Evolutionary conservation across 2,797 vertebrate genomes (phyloP), one percentile per base, ranked within the genome.

Genomic region (Apogon talboti): DNA sequence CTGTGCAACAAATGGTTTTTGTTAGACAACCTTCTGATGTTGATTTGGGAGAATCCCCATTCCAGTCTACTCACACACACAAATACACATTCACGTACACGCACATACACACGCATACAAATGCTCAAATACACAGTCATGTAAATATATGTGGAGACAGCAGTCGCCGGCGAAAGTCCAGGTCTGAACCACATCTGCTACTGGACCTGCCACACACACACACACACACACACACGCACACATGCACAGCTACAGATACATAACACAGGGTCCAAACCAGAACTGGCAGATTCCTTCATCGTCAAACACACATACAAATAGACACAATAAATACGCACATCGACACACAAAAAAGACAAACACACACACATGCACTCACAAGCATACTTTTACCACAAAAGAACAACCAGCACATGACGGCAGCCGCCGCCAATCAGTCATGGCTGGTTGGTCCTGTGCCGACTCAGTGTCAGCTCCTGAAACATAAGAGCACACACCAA

Each of bases 1-100:
- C 91, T 94, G 93, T 13, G 54, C 87, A 82, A 92, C 92, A 92
- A 92, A 93, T 94, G 94, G 69, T 94, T 94, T 91, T 78, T 89
- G 88, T 93, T 93, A 93, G 85, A 81, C 73, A 84, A 73, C 73
- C 78, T 89, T 93, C 85, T 93, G 93, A 93, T 92, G 91, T 93
- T 92, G 90, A 92, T 91, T 93, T 91, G 90, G 89, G 87, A 92
- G 88, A 90, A 93, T 92, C 90, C 84, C 69, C 76, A 83, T 85
- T 82, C 78, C 81, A 67, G 63, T 78, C 19, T 52, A 41, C 66
- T 53, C 64, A 64, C 63, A 56, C 54, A 21, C 54, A 21, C 58
- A 30, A 37, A n/a, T 49, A 53, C 51, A 58, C 47, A 49, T 12
- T 10, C 18, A 8, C 24, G 9, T 8, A 38, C 33, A 52, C 15